Evolutionary conservation across 2,797 vertebrate species (phyloP), one percentile per base, ranked within the genome.

Genomic region (Echeneis naucrates): DNA sequence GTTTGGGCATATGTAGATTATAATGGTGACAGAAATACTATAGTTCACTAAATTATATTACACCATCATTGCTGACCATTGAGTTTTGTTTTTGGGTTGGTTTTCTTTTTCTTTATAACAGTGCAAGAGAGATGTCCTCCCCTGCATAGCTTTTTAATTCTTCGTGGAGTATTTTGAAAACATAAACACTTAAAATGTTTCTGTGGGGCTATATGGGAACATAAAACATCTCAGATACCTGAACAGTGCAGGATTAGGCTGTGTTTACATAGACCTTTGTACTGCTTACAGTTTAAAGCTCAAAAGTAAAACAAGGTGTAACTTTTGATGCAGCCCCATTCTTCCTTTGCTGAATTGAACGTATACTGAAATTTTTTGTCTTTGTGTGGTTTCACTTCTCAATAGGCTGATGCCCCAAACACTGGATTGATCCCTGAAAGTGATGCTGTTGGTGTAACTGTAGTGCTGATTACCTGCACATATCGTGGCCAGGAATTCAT

Each of bases 401-500:
- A 57, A 81, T 82, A 98, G 97, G 97, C 97, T 0, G 96, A 97
- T 57, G 96, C 96, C 14, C 96, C 97, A 61, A 96, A 96, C 80
- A 94, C 95, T 0, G 92, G 93, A 66, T 87, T 98, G 72, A 98
- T 98, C 60, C 97, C 97, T 0, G 97, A 98, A 86, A 96, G 94
- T 0, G 97, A 98, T 75, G 97, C 96, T 0, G 96, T 98, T 38
- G 97, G 97, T 21, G 96, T 98, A 53, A 98, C 97, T 0, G 97
- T 98, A 8, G 96, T 96, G 71, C 94, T 98, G 17, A 97, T 98
- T 66, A 98, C 97, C 60, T 98, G 97, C 87, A 98, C 96, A 0
- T 98, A 98, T 85, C 94, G 95, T 4, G 95, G 95, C 35, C 97
- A 98, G 78, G 97, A 98, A 87, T 98, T 98, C 82, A 97, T 98